Percentiles rank a stretch among this genome's conserved stretches.
Evolutionary conservation across 2,888 invertebrate genomes (phyloP).

Genomic region (Nomada goodeniana): DNA sequence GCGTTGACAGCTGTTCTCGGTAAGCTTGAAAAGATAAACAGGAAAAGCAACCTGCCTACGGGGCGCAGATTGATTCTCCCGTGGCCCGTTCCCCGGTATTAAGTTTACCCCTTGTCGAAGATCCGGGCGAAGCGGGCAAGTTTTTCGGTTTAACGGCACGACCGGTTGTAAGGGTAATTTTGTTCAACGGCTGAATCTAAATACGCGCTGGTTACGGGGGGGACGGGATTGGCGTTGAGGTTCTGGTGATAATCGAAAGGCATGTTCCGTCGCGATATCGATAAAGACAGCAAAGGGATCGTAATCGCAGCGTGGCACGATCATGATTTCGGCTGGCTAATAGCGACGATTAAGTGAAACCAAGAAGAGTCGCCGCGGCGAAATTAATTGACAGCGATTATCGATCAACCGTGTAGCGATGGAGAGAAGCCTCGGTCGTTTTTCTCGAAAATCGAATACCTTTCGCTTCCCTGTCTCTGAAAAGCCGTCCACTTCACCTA

Average conservation of each 20-base stretch:
- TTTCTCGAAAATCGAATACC: not conserved
- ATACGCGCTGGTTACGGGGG: not conserved
- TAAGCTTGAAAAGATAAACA: not conserved
- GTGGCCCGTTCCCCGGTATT: slow-evolving; percentile 40
- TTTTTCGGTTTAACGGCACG: slow-evolving; percentile 54
- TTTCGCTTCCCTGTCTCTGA: not conserved
- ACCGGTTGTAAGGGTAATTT: slow-evolving; percentile 56
- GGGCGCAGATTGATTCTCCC: slow-evolving; percentile 48
- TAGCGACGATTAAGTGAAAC: slow-evolving; percentile 24
- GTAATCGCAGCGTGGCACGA: slow-evolving; percentile 20
- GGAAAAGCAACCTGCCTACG: not conserved
- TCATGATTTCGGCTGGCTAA: slow-evolving; percentile 28
- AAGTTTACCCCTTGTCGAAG: slow-evolving; percentile 65
- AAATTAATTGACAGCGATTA: slow-evolving; percentile 39
- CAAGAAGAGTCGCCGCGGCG: not conserved
- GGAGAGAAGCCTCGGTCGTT: not conserved
- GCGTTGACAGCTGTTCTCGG: not conserved
- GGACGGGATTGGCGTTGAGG: slow-evolving; percentile 52
- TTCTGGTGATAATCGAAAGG: slow-evolving; percentile 22
- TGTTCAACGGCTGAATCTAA: slow-evolving; percentile 56
- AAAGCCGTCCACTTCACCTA: not conserved
- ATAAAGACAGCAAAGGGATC: slow-evolving; percentile 21
- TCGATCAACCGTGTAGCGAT: slow-evolving; percentile 17
- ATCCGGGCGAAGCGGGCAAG: slow-evolving; percentile 46
- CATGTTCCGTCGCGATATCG: slow-evolving; percentile 17